Conservation (phyloP, 2,888 invertebrate species). For the Thysanoteuthis rhombus region DNA sequence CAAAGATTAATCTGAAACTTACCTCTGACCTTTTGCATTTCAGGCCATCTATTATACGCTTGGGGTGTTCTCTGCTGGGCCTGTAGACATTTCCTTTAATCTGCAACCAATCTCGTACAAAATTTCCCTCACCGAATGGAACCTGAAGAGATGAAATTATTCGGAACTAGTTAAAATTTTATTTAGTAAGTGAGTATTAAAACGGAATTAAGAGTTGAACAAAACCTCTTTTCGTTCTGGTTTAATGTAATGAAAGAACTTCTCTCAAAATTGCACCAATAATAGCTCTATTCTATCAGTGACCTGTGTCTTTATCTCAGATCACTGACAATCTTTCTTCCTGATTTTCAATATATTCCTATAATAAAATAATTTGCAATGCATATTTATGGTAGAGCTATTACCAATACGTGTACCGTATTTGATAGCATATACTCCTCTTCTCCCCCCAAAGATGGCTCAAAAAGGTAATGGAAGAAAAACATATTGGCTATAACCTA, state of each 20-base stretch:
- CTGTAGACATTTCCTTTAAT: conserved; percentile 78
- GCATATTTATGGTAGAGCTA: no score
- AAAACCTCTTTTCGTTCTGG: background rate
- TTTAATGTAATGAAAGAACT: background rate
- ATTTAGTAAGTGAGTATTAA: background rate
- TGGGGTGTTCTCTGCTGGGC: conserved; percentile 77
- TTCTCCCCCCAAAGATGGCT: no score
- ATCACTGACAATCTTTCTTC: no score
- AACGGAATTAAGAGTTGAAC: background rate
- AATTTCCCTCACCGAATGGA: conserved; percentile 87
- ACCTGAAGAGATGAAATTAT: conserved; percentile 71
- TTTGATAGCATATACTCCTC: no score
- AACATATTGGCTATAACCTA: no score
- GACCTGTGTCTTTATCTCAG: no score
- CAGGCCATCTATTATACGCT: conserved; percentile 79
- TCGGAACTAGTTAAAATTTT: background rate
- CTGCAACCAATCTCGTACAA: conserved; percentile 81
- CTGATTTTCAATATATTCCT: no score
- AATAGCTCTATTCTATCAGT: no score
- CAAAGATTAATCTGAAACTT: conserved; percentile 21
- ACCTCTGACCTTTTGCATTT: conserved; percentile 77
- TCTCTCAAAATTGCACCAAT: no score
- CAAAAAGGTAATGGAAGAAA: no score
- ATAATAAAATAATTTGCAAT: no score
- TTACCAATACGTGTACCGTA: no score